Percentiles rank a stretch among this genome's conserved stretches.
These are phyloP conservation scores for Nymphicus hollandicus DNA, from an alignment of 2,113 vertebrate species.

Conservation along the genomic window DNA sequence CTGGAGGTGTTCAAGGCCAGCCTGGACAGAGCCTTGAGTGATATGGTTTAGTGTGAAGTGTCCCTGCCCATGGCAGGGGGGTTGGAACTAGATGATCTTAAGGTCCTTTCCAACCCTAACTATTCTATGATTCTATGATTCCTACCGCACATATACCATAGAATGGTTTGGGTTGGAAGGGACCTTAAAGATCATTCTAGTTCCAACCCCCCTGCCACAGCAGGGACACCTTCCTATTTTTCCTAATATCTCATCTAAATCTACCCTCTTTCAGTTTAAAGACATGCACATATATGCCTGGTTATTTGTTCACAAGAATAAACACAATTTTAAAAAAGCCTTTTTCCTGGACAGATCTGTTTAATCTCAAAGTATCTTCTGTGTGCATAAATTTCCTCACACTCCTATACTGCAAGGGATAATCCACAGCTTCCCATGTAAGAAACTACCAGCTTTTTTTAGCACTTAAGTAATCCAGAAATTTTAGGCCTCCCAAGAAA, in stretches of 20 bases:
- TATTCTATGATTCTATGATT: too few relatives aligned
- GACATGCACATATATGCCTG: not conserved
- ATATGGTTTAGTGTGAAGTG: too few relatives aligned
- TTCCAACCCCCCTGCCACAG: not conserved
- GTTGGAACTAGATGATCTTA: too few relatives aligned
- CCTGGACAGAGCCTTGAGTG: too few relatives aligned
- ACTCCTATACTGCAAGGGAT: not conserved
- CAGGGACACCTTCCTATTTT: not conserved
- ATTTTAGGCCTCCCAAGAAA: not conserved
- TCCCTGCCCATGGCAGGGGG: too few relatives aligned
- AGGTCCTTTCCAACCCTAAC: too few relatives aligned
- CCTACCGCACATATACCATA: not conserved
- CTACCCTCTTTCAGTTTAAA: not conserved
- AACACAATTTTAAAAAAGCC: accelerated
- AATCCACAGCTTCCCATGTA: not conserved
- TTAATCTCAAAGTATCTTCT: not conserved
- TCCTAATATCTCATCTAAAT: not conserved
- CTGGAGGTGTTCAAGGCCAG: too few relatives aligned
- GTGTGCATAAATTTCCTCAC: not conserved
- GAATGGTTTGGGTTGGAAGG: not conserved
- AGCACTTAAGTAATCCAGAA: not conserved
- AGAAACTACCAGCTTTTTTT: not conserved
- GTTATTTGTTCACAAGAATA: not conserved
- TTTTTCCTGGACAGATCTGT: not conserved
- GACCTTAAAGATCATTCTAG: not conserved